Evolutionary conservation across 2,888 invertebrate species (phyloP).

Genomic region (Embidobia sp.): DNA sequence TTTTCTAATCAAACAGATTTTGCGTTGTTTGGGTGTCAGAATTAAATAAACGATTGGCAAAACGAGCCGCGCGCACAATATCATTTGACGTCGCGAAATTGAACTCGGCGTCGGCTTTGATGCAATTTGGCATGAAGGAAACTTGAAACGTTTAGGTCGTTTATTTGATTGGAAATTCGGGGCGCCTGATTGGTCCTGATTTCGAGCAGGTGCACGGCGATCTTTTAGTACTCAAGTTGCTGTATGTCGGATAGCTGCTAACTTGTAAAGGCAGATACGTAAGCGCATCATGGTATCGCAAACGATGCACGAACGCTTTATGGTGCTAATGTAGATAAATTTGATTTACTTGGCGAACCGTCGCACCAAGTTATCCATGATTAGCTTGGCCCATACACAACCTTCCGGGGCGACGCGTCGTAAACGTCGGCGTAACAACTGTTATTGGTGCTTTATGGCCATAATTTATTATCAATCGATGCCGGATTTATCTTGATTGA

Average conservation of each 20-base stretch:
- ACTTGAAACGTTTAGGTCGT: slow-evolving; percentile 55
- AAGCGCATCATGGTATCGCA: slow-evolving; percentile 64
- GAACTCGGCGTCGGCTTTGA: slow-evolving; percentile 43
- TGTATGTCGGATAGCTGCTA: slow-evolving; percentile 56
- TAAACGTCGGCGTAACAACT: slow-evolving; percentile 64
- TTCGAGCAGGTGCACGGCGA: slow-evolving; percentile 52
- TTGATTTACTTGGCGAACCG: slow-evolving; percentile 65
- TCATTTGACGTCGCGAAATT: slow-evolving; percentile 14
- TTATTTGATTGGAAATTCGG: slow-evolving; percentile 56
- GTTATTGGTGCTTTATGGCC: slow-evolving; percentile 51
- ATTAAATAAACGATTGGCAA: slow-evolving; percentile 34
- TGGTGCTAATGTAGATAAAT: slow-evolving; percentile 66
- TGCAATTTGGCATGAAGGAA: slow-evolving; percentile 44
- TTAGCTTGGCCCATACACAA: slow-evolving; percentile 62
- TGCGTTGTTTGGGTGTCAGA: background rate
- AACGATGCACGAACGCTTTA: slow-evolving; percentile 65
- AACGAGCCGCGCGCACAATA: slow-evolving; percentile 14
- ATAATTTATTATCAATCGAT: slow-evolving; percentile 52
- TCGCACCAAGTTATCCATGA: slow-evolving; percentile 65
- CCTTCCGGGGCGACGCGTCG: slow-evolving; percentile 54
- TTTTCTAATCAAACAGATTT: background rate
- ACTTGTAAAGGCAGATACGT: slow-evolving; percentile 63
- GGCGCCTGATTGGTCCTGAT: slow-evolving; percentile 54
- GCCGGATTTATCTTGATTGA: slow-evolving; percentile 35
- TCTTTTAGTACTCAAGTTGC: slow-evolving; percentile 59